Evolutionary conservation across 2,113 vertebrate genomes (phyloP), one percentile per base, ranked within the genome.

Genomic region (Hippoglossus stenolepis): DNA sequence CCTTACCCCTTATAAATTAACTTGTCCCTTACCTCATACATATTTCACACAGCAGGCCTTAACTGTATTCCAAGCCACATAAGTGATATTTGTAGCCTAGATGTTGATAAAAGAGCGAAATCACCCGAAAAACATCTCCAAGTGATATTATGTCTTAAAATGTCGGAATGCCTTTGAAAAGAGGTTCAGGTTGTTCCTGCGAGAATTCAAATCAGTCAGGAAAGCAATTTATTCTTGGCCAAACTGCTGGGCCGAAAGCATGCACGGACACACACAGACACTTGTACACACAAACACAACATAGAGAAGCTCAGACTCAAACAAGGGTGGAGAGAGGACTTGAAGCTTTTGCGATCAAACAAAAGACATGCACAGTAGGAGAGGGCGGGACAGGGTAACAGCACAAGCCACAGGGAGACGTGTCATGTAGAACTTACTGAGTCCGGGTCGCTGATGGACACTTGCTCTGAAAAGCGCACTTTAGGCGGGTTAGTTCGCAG

Each of bases 401-500:
- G 31, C 24, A 23, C 61, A 57, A 66, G 20, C 69, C 31, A 59
- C 28, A 68, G 53, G 72, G 79, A 88, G 24, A 69, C 23, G 53
- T 11, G 64, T 84, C 26, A 62, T 57, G 82, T 23, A 72, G 65
- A 85, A 97, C 97, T 97, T 96, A 98, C 97, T 95, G 96, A 94
- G 92, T 98, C 95, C 63, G 96, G 96, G 94, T 97, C 94, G 76
- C 97, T 97, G 89, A 98, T 93, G 63, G 96, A 96, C 93, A 99
- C 97, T 93, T 98, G 96, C 94, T 99, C 97, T 58, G 98, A 98
- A 95, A 99, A 99, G 90, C 96, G 96, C 90, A 98, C 97, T 94
- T 97, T 98, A 23, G 89, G 96, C 0, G 97, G 97, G 89, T 99
- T 98, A 78, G 96, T 98, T 91, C 96, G 94, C 65, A 98, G 95